These are phyloP conservation scores for Chrysolina americana DNA, from an alignment of 2,888 invertebrate species.

Conservation along the genomic window DNA sequence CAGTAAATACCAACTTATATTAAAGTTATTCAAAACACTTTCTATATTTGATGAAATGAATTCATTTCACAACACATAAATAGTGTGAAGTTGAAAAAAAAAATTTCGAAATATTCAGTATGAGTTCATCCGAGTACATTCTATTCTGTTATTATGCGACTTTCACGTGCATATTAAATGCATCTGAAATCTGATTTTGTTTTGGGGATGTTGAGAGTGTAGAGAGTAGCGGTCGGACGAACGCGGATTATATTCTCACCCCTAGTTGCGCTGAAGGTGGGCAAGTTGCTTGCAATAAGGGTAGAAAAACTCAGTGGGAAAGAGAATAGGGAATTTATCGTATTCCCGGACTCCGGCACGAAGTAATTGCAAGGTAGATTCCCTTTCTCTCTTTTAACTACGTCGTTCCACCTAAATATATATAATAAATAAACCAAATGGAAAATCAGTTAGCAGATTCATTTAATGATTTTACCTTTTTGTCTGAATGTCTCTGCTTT, in stretches of 20 bases:
- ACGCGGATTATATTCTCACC: slow-evolving; percentile 42
- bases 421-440: slow-evolving; percentile 42
- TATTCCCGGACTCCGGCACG: slow-evolving; percentile 36
- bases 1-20: too few relatives aligned
- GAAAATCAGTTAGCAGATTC: slow-evolving; percentile 41
- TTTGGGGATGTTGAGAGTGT: slow-evolving; percentile 20
- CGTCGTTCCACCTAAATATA: slow-evolving; percentile 41
- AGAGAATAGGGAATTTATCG: slow-evolving; percentile 46
- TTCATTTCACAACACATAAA: too few relatives aligned
- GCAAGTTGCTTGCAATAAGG: slow-evolving; percentile 43
- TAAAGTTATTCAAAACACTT: too few relatives aligned
- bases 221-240: slow-evolving; percentile 34
- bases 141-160: slow-evolving; percentile 9
- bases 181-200: slow-evolving; percentile 33
- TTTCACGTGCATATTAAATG: slow-evolving; percentile 17
- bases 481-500: slow-evolving; percentile 15
- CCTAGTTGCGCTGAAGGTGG: slow-evolving; percentile 44
- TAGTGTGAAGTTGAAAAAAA: background rate
- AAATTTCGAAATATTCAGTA: background rate
- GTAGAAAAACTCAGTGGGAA: slow-evolving; percentile 42
- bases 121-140: slow-evolving; percentile 1
- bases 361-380: slow-evolving; percentile 47
- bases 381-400: slow-evolving; percentile 40
- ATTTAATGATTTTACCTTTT: slow-evolving; percentile 34
- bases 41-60: too few relatives aligned